phyloP scores from a whole-genome alignment of 2,888 invertebrate species.

The Sesamia inferens region DNA sequence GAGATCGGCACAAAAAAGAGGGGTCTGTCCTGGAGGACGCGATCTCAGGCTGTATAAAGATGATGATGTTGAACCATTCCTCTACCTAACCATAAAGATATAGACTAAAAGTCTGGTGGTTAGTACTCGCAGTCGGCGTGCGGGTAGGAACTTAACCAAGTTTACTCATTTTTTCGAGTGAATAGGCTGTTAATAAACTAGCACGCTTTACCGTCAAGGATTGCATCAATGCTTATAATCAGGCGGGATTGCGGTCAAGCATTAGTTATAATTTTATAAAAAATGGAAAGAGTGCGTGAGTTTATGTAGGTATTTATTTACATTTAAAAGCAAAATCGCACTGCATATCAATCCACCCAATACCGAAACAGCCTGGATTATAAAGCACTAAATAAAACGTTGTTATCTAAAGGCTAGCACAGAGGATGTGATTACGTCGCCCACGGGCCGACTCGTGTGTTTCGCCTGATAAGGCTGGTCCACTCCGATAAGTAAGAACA shows the following conservation, averaged over 20 bases:
- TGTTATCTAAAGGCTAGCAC: slow-evolving; percentile 44
- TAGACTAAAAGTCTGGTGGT: not conserved
- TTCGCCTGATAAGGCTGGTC: slow-evolving; percentile 53
- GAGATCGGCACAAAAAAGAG: not conserved
- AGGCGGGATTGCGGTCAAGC: too few relatives aligned
- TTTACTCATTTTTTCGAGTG: too few relatives aligned
- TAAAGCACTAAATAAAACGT: slow-evolving; percentile 24
- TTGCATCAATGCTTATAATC: too few relatives aligned
- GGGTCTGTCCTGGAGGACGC: not conserved
- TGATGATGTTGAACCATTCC: not conserved
- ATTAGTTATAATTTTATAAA: too few relatives aligned
- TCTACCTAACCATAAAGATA: not conserved
- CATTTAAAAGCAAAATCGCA: not conserved
- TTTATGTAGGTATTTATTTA: not conserved
- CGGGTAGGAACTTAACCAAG: not conserved
- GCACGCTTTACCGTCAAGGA: too few relatives aligned
- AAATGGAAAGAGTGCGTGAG: not conserved
- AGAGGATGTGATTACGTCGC: slow-evolving; percentile 50
- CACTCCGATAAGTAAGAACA: slow-evolving; percentile 40
- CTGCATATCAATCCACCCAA: slow-evolving; percentile 26
- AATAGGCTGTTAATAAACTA: too few relatives aligned
- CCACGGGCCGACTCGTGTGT: slow-evolving; percentile 46
- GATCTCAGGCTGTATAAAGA: not conserved
- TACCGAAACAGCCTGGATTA: slow-evolving; percentile 30
- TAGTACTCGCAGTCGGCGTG: not conserved